Evolutionary conservation across 2,888 invertebrate genomes (phyloP).

Genomic region (Strigamia transsilvanica): DNA sequence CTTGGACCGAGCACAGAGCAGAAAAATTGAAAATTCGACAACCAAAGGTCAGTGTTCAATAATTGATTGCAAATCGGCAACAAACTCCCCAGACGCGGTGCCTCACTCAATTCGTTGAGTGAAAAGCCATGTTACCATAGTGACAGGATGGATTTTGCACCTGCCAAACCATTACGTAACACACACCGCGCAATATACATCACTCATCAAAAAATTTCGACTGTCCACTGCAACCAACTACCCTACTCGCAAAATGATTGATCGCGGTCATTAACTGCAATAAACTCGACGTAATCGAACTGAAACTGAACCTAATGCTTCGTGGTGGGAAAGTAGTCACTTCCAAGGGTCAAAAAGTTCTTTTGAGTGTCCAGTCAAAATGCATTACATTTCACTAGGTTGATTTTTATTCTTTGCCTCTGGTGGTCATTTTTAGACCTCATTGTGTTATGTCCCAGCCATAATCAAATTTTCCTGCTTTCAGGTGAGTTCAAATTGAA

Average conservation of each 20-base stretch:
- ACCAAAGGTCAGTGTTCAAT: constrained; percentile 40
- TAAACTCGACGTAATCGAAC: not conserved
- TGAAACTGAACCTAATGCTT: constrained; percentile 17
- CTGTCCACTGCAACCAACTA: not conserved
- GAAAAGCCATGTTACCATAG: constrained; percentile 32
- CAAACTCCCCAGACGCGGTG: constrained; percentile 7
- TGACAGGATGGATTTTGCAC: constrained; percentile 35
- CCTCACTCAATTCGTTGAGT: constrained; percentile 40
- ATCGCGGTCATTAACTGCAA: constrained; percentile 3
- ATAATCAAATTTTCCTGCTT: too few species aligned
- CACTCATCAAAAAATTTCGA: not conserved
- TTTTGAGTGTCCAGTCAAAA: too few species aligned
- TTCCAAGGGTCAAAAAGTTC: too few species aligned
- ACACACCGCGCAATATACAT: not conserved
- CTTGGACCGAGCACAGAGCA: not conserved
- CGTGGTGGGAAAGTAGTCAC: too few species aligned
- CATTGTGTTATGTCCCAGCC: too few species aligned
- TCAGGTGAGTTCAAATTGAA: too few species aligned
- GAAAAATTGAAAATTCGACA: not conserved
- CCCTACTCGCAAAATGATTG: constrained; percentile 1
- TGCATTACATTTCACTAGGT: too few species aligned
- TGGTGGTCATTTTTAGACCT: too few species aligned
- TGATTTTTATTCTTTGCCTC: too few species aligned
- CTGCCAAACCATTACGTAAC: constrained; percentile 26
- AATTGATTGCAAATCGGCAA: constrained; percentile 43